A percentile compares a stretch with the other conserved stretches of the same genome.
Conservation (phyloP, 1,140 invertebrate genomes). For the Olivierus martensii region DNA sequence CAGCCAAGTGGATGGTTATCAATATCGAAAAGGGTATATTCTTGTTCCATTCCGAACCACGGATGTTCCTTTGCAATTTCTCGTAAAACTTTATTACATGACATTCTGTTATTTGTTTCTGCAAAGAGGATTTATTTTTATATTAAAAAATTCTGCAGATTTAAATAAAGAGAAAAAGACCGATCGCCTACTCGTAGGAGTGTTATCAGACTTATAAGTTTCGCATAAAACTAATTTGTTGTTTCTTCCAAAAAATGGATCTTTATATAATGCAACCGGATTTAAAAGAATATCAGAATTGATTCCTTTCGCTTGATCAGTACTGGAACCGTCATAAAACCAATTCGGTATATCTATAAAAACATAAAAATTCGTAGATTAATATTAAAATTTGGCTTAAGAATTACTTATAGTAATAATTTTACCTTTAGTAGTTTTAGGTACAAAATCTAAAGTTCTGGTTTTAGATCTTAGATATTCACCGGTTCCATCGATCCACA, state of each 20-base stretch:
- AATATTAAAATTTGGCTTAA: no score
- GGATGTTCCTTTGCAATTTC: conserved; percentile 32
- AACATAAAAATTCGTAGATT: neutral
- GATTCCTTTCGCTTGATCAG: conserved; percentile 40
- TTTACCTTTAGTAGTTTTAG: conserved; percentile 13
- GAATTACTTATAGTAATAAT: no score
- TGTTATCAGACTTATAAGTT: conserved; percentile 26
- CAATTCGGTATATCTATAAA: conserved; percentile 68
- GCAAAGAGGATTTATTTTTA: no score
- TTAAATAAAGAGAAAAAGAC: no score
- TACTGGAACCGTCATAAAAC: conserved; percentile 86
- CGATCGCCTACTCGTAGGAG: no score
- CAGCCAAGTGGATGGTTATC: conserved; percentile 74
- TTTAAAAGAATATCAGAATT: conserved; percentile 77
- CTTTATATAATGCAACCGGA: conserved; percentile 77
- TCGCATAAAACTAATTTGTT: conserved; percentile 85
- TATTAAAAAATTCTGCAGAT: no score
- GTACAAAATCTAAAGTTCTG: conserved; percentile 41
- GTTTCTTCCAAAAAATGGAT: conserved; percentile 71
- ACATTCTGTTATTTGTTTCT: no score
- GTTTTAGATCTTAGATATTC: conserved; percentile 79
- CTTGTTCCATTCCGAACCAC: conserved; percentile 92
- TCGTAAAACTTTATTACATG: no score
- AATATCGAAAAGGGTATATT: conserved; percentile 75
- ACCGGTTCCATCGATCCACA: conserved; percentile 92